A percentile compares a stretch with the other conserved stretches of the same genome.
phyloP scores from a whole-genome alignment of 2,113 vertebrate genomes.

The Xenopus borealis region DNA sequence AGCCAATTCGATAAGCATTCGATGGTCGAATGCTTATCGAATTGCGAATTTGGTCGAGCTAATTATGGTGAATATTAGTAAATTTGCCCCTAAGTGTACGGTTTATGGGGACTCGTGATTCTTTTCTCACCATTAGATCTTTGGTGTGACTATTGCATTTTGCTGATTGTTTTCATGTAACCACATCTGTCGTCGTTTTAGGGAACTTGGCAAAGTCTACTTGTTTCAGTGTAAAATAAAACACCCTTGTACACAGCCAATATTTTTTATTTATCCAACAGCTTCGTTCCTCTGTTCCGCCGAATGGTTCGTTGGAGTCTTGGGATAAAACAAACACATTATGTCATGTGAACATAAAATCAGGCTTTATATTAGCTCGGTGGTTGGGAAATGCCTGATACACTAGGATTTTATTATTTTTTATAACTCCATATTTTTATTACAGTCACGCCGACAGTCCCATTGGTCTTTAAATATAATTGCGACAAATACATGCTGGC shows the following conservation, averaged over 20 bases:
- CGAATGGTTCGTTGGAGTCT: conserved; percentile 53
- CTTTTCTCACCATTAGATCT: conserved; percentile 21
- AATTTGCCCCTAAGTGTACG: neutral
- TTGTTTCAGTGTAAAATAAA: conserved; percentile 33
- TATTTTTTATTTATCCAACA: conserved; percentile 33
- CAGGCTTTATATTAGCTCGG: conserved; percentile 46
- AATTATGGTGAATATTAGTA: conserved; percentile 7
- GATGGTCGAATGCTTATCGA: too few relatives aligned
- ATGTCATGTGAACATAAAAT: conserved; percentile 45
- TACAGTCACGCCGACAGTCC: too few relatives aligned
- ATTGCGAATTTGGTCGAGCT: too few relatives aligned
- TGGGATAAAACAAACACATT: conserved; percentile 52
- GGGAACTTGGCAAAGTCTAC: conserved; percentile 51
- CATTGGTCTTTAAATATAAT: too few relatives aligned
- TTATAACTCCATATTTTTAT: too few relatives aligned
- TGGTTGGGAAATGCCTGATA: neutral
- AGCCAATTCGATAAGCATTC: too few relatives aligned
- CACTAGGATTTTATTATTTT: too few relatives aligned
- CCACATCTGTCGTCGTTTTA: conserved; percentile 50
- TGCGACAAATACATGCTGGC: too few relatives aligned
- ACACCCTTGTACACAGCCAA: conserved; percentile 48
- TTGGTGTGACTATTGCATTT: neutral
- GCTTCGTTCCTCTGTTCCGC: conserved; percentile 52
- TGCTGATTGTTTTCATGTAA: conserved; percentile 49
- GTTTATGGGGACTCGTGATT: neutral